Base-by-base conservation (phyloP, 2,888 invertebrate genomes). In the Tachina fera region DNA sequence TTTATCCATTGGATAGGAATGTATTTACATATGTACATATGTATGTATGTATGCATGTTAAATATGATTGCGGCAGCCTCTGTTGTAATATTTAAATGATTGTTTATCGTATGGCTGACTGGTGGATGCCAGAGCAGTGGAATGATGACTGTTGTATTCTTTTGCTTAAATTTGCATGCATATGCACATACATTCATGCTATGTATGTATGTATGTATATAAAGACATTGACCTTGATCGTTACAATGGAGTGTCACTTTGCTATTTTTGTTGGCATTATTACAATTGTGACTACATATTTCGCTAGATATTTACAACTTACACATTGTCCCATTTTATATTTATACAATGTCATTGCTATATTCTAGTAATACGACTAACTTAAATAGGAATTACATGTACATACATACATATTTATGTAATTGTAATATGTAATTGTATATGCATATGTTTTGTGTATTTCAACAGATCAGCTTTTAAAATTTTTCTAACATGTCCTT, bases 181-280 rank as follows among this genome's bases (percentile, higher is more conserved):
- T 49, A n/a, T 49, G 14, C 47, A 14, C 47, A 47, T 47, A 47
- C 0, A 47, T 47, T 13, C 47, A 47, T 49, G 3, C 49, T 49
- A 49, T 1, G 1, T 49, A 31, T 4, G 6, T 43, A 60, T 22
- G 0, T 5, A 56, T 3, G 77, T 1, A 56, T 8, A 80, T 58
- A 70, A 70, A 86, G 84, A 86, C 87, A 86, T 87, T 87, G 87
- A 87, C 87, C 87, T 87, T 87, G 87, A 86, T 84, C 83, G 70
- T 77, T 39, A 68, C 51, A 72, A 74, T 68, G 74, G 9, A 51
- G 63, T 63, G 75, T 47, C 74, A 58, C 72, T 80, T 71, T 70
- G 63, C 43, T 79, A 16, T 22, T 61, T 5, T 41, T 43, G n/a
- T 68, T 74, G 70, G 61, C n/a, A 22, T 9, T 39, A 14, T 11